Conservation (phyloP, 2,113 vertebrate genomes). For the Dicrurus megarhynchus region DNA sequence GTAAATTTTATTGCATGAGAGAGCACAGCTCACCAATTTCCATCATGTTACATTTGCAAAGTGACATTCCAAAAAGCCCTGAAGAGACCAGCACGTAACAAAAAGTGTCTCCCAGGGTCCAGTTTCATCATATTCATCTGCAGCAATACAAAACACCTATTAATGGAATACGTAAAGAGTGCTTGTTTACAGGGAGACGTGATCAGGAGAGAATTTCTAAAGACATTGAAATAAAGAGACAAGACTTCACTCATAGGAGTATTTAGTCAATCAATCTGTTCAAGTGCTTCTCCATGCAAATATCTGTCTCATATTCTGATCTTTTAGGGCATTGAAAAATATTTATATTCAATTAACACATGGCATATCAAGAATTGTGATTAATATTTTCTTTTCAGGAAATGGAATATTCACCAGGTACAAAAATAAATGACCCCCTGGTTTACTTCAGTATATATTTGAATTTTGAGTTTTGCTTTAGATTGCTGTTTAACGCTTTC, state of each 20-base stretch:
- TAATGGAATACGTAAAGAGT: not conserved
- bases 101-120: not conserved
- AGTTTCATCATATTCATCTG: not conserved
- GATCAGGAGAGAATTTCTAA: not conserved
- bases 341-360: not conserved
- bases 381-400: not conserved
- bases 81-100: not conserved
- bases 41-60: constrained; percentile 46
- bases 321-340: not conserved
- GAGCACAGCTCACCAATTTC: constrained; percentile 16
- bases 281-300: not conserved
- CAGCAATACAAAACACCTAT: not conserved
- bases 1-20: constrained; percentile 22
- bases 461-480: not conserved
- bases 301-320: not conserved
- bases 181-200: not conserved
- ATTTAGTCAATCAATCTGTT: not conserved
- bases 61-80: constrained; percentile 22
- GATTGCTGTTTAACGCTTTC: not conserved
- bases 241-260: not conserved
- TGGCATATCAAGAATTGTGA: not conserved
- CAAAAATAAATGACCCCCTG: not conserved
- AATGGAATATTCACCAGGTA: not conserved
- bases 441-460: not conserved
- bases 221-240: not conserved